These are phyloP conservation scores for Valencia hispanica DNA, from an alignment of 2,797 vertebrate genomes.

Conservation along the genomic window DNA sequence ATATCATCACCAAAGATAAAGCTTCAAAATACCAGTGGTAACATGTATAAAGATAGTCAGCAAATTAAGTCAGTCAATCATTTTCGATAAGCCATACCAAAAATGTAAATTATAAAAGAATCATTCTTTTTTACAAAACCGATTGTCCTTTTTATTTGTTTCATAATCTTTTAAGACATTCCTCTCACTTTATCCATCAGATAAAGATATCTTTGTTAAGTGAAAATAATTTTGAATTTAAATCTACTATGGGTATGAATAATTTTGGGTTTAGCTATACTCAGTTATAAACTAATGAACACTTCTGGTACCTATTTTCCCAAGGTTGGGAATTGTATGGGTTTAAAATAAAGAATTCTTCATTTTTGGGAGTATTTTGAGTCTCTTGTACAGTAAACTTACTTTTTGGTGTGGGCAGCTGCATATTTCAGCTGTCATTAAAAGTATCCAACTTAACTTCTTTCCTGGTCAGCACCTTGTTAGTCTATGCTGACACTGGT, in stretches of 20 bases:
- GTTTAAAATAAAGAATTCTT: not conserved
- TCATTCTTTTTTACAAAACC: not conserved
- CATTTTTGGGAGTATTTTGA: not conserved
- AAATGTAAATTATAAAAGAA: not conserved
- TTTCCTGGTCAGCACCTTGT: not conserved
- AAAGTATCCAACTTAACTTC: not conserved
- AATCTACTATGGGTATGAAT: not conserved
- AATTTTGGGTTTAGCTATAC: no score
- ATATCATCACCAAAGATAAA: no score
- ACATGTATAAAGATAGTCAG: not conserved
- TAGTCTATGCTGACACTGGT: not conserved
- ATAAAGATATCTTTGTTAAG: not conserved
- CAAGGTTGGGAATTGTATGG: not conserved
- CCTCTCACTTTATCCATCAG: not conserved
- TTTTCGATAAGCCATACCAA: not conserved
- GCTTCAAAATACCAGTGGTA: not conserved
- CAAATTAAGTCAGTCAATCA: not conserved
- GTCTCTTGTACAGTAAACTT: not conserved
- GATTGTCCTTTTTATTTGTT: not conserved
- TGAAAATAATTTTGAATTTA: not conserved
- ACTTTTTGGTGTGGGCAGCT: not conserved
- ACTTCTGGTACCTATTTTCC: no score
- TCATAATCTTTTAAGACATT: not conserved
- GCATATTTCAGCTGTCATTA: not conserved
- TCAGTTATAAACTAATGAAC: no score